Conservation (phyloP, 2,797 vertebrate species). For the Eulemur mongoz region DNA sequence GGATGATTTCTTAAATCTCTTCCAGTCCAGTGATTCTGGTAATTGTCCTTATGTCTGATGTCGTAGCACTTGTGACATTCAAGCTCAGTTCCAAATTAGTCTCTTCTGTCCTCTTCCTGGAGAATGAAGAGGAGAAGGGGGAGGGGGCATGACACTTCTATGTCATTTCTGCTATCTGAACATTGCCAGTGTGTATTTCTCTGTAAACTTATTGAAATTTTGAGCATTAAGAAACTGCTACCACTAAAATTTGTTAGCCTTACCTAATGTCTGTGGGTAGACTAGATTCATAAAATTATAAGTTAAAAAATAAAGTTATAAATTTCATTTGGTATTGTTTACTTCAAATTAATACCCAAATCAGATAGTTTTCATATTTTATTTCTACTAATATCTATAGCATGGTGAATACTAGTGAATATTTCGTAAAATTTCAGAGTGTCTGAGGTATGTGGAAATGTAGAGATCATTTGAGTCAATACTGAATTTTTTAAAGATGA, state of each 20-base stretch:
- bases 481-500: not conserved
- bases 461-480: not conserved
- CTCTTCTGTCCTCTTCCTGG: slow-evolving; percentile 21
- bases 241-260: slow-evolving; percentile 35
- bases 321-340: slow-evolving; percentile 22
- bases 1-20: slow-evolving; percentile 62
- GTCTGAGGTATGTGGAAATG: not conserved
- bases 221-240: slow-evolving; percentile 20
- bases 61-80: slow-evolving; percentile 50
- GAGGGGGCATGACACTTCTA: not conserved
- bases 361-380: slow-evolving; percentile 32
- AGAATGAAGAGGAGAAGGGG: not conserved
- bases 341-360: slow-evolving; percentile 14
- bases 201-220: slow-evolving; percentile 42
- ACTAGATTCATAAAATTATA: slow-evolving; percentile 15
- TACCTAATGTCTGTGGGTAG: not conserved
- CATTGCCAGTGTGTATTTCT: not conserved
- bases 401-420: not conserved
- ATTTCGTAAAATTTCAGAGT: not conserved
- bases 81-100: slow-evolving; percentile 64
- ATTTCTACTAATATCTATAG: not conserved
- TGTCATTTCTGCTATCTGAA: slow-evolving; percentile 3
- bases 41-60: slow-evolving; percentile 63
- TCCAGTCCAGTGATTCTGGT: slow-evolving; percentile 58
- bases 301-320: not conserved